Evolutionary conservation across 2,113 vertebrate species (phyloP), one percentile per base, ranked within the genome.

Genomic region (Sclerurus mexicanus): DNA sequence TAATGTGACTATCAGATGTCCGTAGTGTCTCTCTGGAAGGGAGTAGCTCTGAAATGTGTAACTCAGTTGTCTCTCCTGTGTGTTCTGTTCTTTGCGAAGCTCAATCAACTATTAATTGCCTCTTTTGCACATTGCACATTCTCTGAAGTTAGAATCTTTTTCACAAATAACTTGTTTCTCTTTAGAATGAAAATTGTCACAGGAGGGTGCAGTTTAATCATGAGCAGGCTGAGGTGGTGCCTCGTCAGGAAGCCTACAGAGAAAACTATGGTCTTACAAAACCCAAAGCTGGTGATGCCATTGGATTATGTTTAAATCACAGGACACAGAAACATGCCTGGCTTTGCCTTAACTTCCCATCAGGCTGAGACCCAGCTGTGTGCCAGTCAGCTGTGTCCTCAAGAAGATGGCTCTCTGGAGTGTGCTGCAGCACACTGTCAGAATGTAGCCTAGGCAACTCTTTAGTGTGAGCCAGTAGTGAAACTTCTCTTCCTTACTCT

Each of bases 1-100:
- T 91, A 91, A 55, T 85, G 52, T 39, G 85, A 46, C 76, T 93
- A 64, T 95, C 71, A 64, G 64, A 82, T 90, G 90, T 88, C 91
- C 30, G 2, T 9, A 3, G 83, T 40, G 85, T 60, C 52, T 87
- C 52, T 49, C 76, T 85, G 88, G 89, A 62, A 87, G 93, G 72
- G 80, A 80, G 21, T 62, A 81, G 44, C 60, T 90, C 64, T 93
- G 85, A 78, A 88, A 77, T 42, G 37, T 14, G 66, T 85, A 93
- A 67, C 85, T 92, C 85, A 40, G 5, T 89, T 92, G 73, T 83
- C 28, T 89, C 50, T 89, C 74, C 21, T 55, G 6, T 53, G 88
- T 84, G 44, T 79, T 72, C 49, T 0, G 0, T 72, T 89, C 90
- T 74, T 72, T 87, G 79, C 83, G 87, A 68, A 94, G 68, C 90